These are phyloP conservation scores for Nerophis lumbriciformis DNA, from an alignment of 2,113 vertebrate genomes.

Conservation along the genomic window DNA sequence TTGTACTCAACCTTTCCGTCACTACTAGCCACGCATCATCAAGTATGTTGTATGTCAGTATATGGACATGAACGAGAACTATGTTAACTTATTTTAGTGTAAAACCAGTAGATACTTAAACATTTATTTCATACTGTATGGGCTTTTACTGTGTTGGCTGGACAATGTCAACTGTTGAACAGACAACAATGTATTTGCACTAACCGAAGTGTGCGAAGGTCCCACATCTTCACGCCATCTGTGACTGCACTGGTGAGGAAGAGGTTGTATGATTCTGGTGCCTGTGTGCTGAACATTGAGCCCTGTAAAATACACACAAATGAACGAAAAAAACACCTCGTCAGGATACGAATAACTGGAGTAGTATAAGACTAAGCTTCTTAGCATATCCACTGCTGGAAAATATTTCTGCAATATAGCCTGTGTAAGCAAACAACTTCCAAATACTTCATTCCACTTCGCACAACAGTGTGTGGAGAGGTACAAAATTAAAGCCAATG, in stretches of 20 bases:
- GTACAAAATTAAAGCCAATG: slow-evolving; percentile 18
- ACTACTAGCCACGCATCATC: no score
- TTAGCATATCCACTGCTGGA: slow-evolving; percentile 11
- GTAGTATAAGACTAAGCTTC: slow-evolving; percentile 26
- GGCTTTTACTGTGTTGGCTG: not conserved
- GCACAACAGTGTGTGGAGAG: slow-evolving; percentile 1
- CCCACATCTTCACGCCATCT: slow-evolving; percentile 86
- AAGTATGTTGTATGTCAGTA: no score
- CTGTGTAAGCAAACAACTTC: slow-evolving; percentile 11
- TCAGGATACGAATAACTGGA: slow-evolving; percentile 29
- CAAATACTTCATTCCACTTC: slow-evolving; percentile 16
- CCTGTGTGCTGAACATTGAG: slow-evolving; percentile 75
- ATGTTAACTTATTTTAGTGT: no score
- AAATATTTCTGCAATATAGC: slow-evolving; percentile 7
- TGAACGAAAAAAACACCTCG: slow-evolving; percentile 13
- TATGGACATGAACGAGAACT: no score
- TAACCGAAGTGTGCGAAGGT: slow-evolving; percentile 82
- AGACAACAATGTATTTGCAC: slow-evolving; percentile 11
- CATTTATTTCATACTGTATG: not conserved
- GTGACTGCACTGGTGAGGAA: slow-evolving; percentile 80
- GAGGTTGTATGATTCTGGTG: slow-evolving; percentile 76
- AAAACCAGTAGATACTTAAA: no score
- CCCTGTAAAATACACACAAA: slow-evolving; percentile 68
- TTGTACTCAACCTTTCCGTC: no score
- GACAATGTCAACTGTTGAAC: not conserved